phyloP scores from a whole-genome alignment of 2,888 invertebrate genomes.

The Plagiodera versicolora region DNA sequence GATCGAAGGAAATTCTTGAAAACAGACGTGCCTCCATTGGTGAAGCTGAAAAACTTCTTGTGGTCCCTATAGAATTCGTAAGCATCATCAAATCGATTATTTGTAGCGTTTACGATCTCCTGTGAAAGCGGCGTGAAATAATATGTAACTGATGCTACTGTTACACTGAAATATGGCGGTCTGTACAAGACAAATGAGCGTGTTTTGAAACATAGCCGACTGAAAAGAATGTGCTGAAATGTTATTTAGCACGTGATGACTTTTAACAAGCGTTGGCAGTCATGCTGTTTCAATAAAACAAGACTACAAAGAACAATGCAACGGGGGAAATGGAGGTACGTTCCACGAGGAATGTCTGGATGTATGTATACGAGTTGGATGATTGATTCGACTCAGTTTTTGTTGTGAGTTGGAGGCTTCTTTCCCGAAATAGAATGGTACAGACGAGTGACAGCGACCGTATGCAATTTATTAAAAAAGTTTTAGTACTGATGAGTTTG shows the following conservation, averaged over 20 bases:
- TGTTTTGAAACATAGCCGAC: constrained; percentile 38
- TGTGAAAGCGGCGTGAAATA: neutral
- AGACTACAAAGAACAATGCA: constrained; percentile 13
- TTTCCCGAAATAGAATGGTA: neutral
- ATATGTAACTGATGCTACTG: constrained; percentile 31
- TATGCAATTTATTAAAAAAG: too few species aligned
- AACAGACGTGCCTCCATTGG: too few species aligned
- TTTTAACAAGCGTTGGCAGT: constrained; percentile 37
- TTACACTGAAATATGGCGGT: constrained; percentile 42
- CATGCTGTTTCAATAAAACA: constrained; percentile 28
- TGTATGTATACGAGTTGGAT: neutral
- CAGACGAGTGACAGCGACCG: neutral
- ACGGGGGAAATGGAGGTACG: constrained; percentile 4
- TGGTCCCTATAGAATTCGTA: too few species aligned
- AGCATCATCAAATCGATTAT: too few species aligned
- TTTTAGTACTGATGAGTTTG: too few species aligned
- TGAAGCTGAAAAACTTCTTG: too few species aligned
- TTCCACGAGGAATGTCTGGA: neutral
- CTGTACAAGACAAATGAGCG: constrained; percentile 44
- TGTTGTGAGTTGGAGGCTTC: neutral
- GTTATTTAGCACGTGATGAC: constrained; percentile 44
- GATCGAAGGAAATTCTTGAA: too few species aligned
- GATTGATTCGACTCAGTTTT: constrained; percentile 2
- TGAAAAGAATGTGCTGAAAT: constrained; percentile 42
- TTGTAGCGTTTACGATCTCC: too few species aligned